These are phyloP conservation scores for Cariama cristata DNA, from an alignment of 2,113 vertebrate species.

Conservation along the genomic window DNA sequence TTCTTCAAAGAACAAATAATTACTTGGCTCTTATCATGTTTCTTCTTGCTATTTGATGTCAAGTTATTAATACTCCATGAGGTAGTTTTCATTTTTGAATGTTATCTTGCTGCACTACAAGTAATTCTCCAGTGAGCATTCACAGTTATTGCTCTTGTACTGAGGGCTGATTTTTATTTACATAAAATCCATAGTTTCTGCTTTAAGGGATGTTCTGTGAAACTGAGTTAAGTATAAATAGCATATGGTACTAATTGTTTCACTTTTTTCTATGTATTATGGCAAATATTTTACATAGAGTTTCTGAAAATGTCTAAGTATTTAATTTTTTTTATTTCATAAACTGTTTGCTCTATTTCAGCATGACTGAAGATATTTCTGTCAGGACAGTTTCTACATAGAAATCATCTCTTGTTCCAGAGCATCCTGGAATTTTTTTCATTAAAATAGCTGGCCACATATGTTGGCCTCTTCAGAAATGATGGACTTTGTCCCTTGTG, in stretches of 20 bases:
- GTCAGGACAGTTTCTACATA: background rate
- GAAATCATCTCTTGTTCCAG: background rate
- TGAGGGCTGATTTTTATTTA: background rate
- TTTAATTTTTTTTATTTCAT: background rate
- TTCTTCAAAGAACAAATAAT: background rate
- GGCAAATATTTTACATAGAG: background rate
- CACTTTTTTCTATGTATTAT: background rate
- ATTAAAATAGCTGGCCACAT: background rate
- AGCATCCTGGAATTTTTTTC: background rate
- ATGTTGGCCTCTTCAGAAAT: background rate
- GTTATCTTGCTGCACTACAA: background rate
- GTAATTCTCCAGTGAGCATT: background rate
- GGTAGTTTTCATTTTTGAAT: background rate
- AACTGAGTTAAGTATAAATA: background rate
- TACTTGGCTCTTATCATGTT: background rate
- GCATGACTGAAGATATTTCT: background rate
- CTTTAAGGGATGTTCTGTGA: background rate
- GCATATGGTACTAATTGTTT: background rate
- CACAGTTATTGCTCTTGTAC: background rate
- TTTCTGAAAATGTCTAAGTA: background rate
- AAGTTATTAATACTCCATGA: background rate
- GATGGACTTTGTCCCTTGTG: background rate
- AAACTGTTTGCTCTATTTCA: background rate
- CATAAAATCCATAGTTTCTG: background rate
- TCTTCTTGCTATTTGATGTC: background rate